Conservation (phyloP, 2,888 invertebrate genomes). For the Tipula vernalis region DNA sequence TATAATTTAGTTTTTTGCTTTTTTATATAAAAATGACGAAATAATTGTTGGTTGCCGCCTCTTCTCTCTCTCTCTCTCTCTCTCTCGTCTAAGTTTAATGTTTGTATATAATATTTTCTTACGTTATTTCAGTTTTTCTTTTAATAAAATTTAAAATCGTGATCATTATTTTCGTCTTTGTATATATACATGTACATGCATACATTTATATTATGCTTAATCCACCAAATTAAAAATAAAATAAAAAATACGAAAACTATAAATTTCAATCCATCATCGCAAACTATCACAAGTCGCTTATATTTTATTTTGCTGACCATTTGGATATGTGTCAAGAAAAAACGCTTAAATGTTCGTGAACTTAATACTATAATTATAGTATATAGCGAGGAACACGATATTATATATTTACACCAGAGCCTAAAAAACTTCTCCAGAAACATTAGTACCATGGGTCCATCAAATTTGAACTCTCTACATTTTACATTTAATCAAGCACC, state of each 20-base stretch:
- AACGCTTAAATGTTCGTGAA: background rate
- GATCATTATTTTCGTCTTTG: constrained; percentile 1
- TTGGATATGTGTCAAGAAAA: background rate
- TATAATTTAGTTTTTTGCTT: background rate
- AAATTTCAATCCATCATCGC: constrained; percentile 1
- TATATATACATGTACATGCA: background rate
- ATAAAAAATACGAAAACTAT: background rate
- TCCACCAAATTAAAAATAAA: background rate
- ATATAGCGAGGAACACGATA: background rate
- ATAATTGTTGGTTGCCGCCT: constrained; percentile 8
- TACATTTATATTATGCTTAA: background rate
- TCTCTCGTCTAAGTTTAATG: background rate
- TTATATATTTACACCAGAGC: background rate
- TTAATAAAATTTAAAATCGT: constrained; percentile 6
- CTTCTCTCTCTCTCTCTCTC: background rate
- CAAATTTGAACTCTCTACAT: no score
- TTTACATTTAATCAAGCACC: no score
- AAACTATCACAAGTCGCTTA: background rate
- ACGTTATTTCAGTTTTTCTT: background rate
- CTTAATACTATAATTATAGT: constrained; percentile 6
- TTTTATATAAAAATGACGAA: constrained; percentile 8
- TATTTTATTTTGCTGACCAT: background rate
- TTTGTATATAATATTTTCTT: background rate
- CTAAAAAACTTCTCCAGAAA: background rate
- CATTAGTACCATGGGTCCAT: no score